Conservation (phyloP, 1,140 invertebrate species). For the Lepidurus arcticus region DNA sequence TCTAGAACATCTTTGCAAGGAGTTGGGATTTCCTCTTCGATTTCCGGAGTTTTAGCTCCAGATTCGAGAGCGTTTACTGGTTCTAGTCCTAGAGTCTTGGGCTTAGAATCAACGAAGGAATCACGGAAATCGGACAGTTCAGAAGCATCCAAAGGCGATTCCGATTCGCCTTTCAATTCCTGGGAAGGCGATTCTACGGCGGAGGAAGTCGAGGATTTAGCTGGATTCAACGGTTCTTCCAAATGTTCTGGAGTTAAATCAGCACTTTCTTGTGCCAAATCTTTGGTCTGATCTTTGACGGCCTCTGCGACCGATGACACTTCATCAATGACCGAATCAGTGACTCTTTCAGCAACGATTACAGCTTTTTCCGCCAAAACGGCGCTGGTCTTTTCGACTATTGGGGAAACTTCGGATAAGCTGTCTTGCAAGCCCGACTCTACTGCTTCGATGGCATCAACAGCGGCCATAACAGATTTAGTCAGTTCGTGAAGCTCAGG, state of each 20-base stretch:
- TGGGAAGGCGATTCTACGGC: too few species aligned
- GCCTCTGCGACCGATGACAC: neutral
- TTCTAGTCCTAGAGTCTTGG: too few species aligned
- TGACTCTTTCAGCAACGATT: neutral
- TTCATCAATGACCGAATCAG: neutral
- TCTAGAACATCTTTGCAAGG: too few species aligned
- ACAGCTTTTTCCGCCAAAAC: neutral
- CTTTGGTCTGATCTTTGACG: neutral
- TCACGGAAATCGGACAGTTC: too few species aligned
- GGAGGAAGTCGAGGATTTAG: too few species aligned
- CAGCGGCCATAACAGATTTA: neutral
- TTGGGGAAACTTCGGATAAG: neutral
- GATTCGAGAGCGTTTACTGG: too few species aligned
- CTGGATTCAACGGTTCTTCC: neutral
- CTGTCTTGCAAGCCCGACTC: neutral
- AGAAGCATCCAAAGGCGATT: too few species aligned
- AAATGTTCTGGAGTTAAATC: neutral
- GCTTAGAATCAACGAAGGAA: too few species aligned
- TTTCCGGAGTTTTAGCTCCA: too few species aligned
- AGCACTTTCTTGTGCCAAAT: neutral
- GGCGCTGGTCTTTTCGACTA: conserved; percentile 1
- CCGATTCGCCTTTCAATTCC: too few species aligned
- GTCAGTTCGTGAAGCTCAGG: neutral
- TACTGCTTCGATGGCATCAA: neutral
- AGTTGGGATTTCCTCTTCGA: too few species aligned